Base-by-base conservation (phyloP, 2,113 vertebrate genomes). In the Anolis carolinensis region DNA sequence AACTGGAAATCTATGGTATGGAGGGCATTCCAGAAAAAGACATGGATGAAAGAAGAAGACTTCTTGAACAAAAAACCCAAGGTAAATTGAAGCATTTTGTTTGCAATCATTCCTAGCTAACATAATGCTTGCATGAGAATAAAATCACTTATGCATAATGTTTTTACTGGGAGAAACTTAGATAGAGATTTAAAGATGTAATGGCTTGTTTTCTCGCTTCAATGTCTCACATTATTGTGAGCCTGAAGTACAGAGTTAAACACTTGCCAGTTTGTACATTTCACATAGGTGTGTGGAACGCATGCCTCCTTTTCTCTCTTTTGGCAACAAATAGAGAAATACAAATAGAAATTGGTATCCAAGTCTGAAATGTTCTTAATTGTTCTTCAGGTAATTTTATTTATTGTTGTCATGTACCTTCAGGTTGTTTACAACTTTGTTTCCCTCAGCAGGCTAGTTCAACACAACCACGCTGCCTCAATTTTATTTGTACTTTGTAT, bases 1-100 rank as follows among this genome's bases (percentile, higher is more conserved):
- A 99, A 92, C 95, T 99, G 96, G 99, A 99, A 96, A 99, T 99
- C 89, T 99, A 99, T 75, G 99, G 99, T 77, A 99, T 99, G 99
- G 99, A 99, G 87, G 99, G 99, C 83, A 99, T 99, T 95, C 99
- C 99, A 88, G 99, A 99, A 86, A 99, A 99, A 94, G 99, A 99
- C 79, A 99, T 99, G 98, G 98, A 99, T 92, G 99, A 99, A 87
- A 96, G 99, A 89, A 96, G 98, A 81, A 93, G 98, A 59, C 95
- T 98, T 50, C 96, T 99, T 91, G 99, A 99, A 95, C 99, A 99
- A 90, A 99, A 99, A 95, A 98, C 98, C 74, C 98, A 99, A 97
- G 99, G 99, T 99, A 95, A 93, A 88, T 84, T 88, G 7, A 7
- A 84, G 0, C 23, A 80, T 48, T 80, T 59, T 77, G 8, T 16